phyloP scores from a whole-genome alignment of 2,888 invertebrate genomes.

The Deladenus siricidicola region DNA sequence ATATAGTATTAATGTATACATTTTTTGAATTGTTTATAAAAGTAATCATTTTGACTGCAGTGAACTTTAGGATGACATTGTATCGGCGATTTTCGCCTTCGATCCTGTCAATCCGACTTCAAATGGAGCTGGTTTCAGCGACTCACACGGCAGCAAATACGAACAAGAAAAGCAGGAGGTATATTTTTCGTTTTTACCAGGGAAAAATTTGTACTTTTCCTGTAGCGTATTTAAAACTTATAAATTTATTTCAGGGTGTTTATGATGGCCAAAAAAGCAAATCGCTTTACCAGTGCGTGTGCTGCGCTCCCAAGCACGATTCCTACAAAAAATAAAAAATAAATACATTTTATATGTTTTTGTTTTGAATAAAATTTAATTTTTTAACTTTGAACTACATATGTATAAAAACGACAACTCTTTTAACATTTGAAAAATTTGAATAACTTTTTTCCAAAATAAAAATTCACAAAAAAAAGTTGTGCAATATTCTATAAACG shows the following conservation, averaged over 20 bases:
- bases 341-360: too few relatives aligned
- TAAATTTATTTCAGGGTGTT: neutral
- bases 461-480: too few relatives aligned
- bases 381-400: too few relatives aligned
- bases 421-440: too few relatives aligned
- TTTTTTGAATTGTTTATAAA: too few relatives aligned
- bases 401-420: too few relatives aligned
- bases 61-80: slow-evolving; percentile 30
- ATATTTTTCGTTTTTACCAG: too few relatives aligned
- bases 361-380: too few relatives aligned
- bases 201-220: neutral
- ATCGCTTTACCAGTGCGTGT: slow-evolving; percentile 23
- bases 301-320: slow-evolving; percentile 19
- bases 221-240: neutral
- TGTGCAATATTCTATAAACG: too few relatives aligned
- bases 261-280: neutral
- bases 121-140: slow-evolving; percentile 28
- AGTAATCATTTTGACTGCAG: neutral
- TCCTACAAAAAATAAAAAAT: neutral
- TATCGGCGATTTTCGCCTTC: slow-evolving; percentile 30
- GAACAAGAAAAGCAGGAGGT: neutral
- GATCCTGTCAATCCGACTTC: slow-evolving; percentile 26
- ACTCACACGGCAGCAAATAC: neutral
- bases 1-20: too few relatives aligned
- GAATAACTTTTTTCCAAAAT: too few relatives aligned